Conservation (phyloP, 2,888 invertebrate species). For the Heliconius cydno region DNA sequence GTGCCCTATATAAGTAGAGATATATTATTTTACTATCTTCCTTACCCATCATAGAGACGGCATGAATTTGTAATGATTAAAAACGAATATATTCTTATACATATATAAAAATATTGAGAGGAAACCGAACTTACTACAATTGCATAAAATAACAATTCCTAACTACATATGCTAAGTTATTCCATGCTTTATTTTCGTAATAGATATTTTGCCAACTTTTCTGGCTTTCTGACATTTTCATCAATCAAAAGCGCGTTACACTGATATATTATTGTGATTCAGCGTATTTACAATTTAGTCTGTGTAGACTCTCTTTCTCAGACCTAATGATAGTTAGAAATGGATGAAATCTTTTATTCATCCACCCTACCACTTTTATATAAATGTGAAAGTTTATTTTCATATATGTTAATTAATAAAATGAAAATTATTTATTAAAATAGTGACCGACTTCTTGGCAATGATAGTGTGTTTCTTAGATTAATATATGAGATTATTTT, state of each 20-base stretch:
- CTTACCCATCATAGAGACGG: no score
- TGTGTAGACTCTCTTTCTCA: not conserved
- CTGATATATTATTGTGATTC: slow-evolving; percentile 24
- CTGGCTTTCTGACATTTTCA: slow-evolving; percentile 19
- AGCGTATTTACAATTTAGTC: slow-evolving; percentile 9
- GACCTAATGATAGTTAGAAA: not conserved
- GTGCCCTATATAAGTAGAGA: no score
- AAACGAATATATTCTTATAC: no score
- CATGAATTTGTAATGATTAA: no score
- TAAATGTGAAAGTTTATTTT: not conserved
- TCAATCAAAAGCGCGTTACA: slow-evolving; percentile 19
- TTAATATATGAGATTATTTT: no score
- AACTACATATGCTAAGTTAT: not conserved
- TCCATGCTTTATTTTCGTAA: not conserved
- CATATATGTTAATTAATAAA: not conserved
- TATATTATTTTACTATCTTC: no score
- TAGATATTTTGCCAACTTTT: slow-evolving; percentile 10
- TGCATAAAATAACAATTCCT: not conserved
- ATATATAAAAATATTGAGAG: not conserved
- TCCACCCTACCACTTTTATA: not conserved
- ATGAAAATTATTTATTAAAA: not conserved
- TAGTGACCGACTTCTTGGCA: not conserved
- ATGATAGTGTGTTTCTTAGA: not conserved
- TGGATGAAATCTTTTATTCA: not conserved
- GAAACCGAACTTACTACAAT: not conserved